Percentiles rank a stretch among this genome's conserved stretches.
These are phyloP conservation scores for Furnarius figulus DNA, from an alignment of 2,113 vertebrate species.

Conservation along the genomic window DNA sequence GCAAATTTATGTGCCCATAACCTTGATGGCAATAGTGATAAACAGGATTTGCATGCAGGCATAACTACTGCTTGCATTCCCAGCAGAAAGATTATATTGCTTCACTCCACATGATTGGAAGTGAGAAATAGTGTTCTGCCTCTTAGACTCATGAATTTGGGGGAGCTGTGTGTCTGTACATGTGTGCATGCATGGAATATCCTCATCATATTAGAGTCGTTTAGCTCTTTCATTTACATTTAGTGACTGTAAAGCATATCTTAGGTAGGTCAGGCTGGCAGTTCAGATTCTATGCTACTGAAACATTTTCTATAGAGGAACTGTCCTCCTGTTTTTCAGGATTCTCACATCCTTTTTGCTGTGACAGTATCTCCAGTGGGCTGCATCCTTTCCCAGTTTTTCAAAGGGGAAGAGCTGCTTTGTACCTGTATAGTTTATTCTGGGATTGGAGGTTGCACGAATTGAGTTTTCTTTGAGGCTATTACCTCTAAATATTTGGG, in stretches of 20 bases:
- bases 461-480: not conserved
- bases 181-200: not conserved
- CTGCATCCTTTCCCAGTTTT: not conserved
- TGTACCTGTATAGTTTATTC: not conserved
- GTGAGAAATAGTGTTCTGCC: not conserved
- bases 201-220: not conserved
- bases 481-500: not conserved
- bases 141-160: not conserved
- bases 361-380: not conserved
- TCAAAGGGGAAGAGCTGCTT: not conserved
- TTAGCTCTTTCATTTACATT: not conserved
- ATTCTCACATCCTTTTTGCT: not conserved
- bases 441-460: not conserved
- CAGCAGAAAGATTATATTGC: not conserved
- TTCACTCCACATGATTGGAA: not conserved
- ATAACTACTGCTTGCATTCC: not conserved
- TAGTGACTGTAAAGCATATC: not conserved
- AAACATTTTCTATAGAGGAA: not conserved
- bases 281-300: not conserved
- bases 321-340: accelerated
- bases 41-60: conserved; percentile 30
- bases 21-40: not conserved
- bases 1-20: conserved; percentile 36
- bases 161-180: not conserved
- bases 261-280: not conserved